A percentile compares a stretch with the other conserved stretches of the same genome.
phyloP scores from a whole-genome alignment of 2,113 vertebrate genomes.

The Solea solea region DNA sequence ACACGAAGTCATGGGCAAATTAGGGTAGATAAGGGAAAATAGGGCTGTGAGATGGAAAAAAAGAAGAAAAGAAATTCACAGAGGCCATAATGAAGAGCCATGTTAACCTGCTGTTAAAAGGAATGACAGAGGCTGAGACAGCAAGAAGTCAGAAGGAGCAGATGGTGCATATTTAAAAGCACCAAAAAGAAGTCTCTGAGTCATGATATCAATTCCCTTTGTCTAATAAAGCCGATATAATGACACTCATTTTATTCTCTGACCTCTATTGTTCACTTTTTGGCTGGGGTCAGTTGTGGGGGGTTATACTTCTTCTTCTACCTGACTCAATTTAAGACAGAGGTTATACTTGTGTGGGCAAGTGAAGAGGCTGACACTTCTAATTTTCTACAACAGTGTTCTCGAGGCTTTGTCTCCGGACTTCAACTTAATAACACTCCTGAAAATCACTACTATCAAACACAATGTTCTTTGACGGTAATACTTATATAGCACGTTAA shows the following conservation, averaged over 20 bases:
- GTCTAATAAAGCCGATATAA: slow-evolving; percentile 2
- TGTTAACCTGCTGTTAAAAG: slow-evolving; percentile 21
- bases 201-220: slow-evolving; percentile 15
- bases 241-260: slow-evolving; percentile 21
- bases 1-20: slow-evolving; percentile 16
- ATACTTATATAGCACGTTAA: background rate
- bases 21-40: background rate
- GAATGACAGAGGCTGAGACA: slow-evolving; percentile 23
- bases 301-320: background rate
- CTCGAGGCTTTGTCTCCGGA: slow-evolving; percentile 12
- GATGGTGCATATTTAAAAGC: slow-evolving; percentile 44
- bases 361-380: slow-evolving; percentile 32
- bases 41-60: background rate
- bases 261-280: slow-evolving; percentile 25
- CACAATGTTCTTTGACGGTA: background rate
- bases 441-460: background rate
- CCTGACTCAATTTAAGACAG: background rate
- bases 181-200: slow-evolving; percentile 9
- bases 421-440: slow-evolving; percentile 16
- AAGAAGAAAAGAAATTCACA: slow-evolving; percentile 4
- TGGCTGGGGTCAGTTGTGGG: slow-evolving; percentile 4
- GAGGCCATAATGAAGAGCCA: slow-evolving; percentile 15
- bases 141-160: slow-evolving; percentile 21
- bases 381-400: slow-evolving; percentile 29
- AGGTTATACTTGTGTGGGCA: slow-evolving; percentile 19